These are phyloP conservation scores for Tachystola acroxantha DNA, from an alignment of 2,888 invertebrate species.

Conservation along the genomic window DNA sequence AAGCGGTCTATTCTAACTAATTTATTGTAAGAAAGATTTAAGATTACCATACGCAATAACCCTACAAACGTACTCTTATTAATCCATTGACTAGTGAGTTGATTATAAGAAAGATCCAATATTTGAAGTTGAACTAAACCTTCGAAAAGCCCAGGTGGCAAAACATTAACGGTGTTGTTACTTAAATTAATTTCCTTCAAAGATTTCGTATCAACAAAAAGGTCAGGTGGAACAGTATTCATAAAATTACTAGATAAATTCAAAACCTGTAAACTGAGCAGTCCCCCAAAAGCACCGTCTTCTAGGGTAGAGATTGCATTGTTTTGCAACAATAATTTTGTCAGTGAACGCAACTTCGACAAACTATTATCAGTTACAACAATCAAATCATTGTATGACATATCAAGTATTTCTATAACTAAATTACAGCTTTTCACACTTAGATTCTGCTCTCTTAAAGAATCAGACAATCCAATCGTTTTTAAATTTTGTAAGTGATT, in stretches of 20 bases:
- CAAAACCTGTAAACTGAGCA: slow-evolving; percentile 82
- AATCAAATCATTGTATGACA: slow-evolving; percentile 86
- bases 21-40: slow-evolving; percentile 85
- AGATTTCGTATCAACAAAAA: slow-evolving; percentile 83
- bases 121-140: slow-evolving; percentile 84
- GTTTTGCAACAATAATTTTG: slow-evolving; percentile 83
- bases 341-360: slow-evolving; percentile 82
- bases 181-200: slow-evolving; percentile 84
- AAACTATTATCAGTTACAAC: slow-evolving; percentile 84
- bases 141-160: slow-evolving; percentile 85
- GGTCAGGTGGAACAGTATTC: slow-evolving; percentile 84
- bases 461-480: slow-evolving; percentile 85
- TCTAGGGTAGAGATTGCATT: slow-evolving; percentile 86
- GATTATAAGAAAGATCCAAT: slow-evolving; percentile 84
- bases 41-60: slow-evolving; percentile 83
- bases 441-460: slow-evolving; percentile 76
- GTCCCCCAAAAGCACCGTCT: slow-evolving; percentile 84
- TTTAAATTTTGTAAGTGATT: slow-evolving; percentile 89
- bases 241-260: slow-evolving; percentile 90
- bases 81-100: slow-evolving; percentile 85
- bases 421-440: slow-evolving; percentile 82
- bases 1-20: slow-evolving; percentile 82
- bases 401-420: slow-evolving; percentile 83
- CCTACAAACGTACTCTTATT: slow-evolving; percentile 86
- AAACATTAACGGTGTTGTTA: slow-evolving; percentile 86